Percentiles rank a stretch among this genome's conserved stretches.
Conservation (phyloP, 2,113 vertebrate genomes). For the Buteo buteo region DNA sequence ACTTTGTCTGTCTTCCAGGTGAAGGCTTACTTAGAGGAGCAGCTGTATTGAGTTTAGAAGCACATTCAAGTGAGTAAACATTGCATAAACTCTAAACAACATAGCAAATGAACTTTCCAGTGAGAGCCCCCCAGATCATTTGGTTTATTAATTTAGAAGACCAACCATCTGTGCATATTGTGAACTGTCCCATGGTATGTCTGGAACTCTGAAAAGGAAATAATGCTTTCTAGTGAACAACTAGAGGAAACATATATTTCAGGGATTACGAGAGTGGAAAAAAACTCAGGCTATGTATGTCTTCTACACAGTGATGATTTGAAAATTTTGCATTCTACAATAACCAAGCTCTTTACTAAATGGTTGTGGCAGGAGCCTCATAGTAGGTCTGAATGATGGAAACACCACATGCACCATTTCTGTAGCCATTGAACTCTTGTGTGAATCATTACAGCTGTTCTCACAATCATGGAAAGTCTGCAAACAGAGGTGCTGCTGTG, state of each 20-base stretch:
- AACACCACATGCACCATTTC: background rate
- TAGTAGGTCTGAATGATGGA: background rate
- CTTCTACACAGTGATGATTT: background rate
- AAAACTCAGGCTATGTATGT: background rate
- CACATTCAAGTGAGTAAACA: background rate
- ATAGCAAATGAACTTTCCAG: background rate
- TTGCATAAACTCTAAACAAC: background rate
- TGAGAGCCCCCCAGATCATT: background rate
- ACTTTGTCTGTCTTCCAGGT: background rate
- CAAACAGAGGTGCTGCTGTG: background rate
- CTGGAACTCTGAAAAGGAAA: background rate
- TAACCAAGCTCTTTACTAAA: background rate
- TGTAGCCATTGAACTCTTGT: background rate
- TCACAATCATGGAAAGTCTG: background rate
- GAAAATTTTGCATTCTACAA: background rate
- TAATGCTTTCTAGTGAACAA: background rate
- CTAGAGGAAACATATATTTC: background rate
- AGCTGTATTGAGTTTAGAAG: background rate
- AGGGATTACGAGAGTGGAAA: background rate
- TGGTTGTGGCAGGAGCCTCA: background rate
- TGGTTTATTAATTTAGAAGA: background rate
- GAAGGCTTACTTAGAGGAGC: background rate
- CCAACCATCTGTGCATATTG: background rate
- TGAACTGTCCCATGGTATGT: background rate
- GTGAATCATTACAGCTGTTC: background rate